These are phyloP conservation scores for Taeniopygia guttata DNA, from an alignment of 2,797 vertebrate genomes.

Conservation along the genomic window DNA sequence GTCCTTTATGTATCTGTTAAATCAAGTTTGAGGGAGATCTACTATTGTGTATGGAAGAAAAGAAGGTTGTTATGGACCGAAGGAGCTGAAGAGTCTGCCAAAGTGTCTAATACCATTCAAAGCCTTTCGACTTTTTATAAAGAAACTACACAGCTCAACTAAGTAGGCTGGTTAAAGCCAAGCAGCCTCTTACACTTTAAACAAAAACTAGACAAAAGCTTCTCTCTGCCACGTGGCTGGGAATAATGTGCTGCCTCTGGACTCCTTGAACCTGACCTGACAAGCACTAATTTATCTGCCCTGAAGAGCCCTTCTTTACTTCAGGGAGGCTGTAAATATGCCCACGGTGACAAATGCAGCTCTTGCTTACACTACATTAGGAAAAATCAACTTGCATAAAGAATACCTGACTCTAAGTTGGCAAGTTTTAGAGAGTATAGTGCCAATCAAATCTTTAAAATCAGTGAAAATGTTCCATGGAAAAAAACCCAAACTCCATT, in stretches of 20 bases:
- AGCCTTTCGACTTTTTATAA: slow-evolving; percentile 25
- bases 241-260: neutral
- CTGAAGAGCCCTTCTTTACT: neutral
- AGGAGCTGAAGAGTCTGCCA: slow-evolving; percentile 4
- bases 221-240: neutral
- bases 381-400: neutral
- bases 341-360: neutral
- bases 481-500: neutral
- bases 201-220: slow-evolving; percentile 22
- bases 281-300: neutral
- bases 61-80: neutral
- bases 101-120: neutral
- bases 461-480: neutral
- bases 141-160: neutral
- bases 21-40: neutral
- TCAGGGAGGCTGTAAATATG: neutral
- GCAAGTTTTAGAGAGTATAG: neutral
- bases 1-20: neutral
- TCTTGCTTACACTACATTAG: neutral
- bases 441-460: neutral
- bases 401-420: neutral
- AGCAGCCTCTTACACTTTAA: neutral
- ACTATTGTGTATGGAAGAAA: slow-evolving; percentile 35
- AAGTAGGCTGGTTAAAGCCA: neutral
- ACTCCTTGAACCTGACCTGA: slow-evolving; percentile 4